Percentiles rank a stretch among this genome's conserved stretches.
Evolutionary conservation across 2,888 invertebrate genomes (phyloP).

Genomic region (Venusia cambrica): DNA sequence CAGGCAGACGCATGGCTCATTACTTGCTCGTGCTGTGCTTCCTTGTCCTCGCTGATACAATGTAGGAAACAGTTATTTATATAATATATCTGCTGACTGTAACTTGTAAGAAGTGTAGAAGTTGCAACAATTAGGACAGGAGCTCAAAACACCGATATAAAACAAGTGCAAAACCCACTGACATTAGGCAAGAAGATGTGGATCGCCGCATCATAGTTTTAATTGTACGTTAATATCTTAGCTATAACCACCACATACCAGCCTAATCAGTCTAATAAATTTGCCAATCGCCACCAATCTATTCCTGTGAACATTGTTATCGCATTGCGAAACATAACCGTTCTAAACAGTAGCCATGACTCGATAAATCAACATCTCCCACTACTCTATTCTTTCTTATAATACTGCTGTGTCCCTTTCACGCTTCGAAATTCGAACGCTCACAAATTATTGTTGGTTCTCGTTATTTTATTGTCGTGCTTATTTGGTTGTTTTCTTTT

Average conservation of each 20-base stretch:
- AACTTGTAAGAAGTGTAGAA: too few species aligned
- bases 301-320: conserved; percentile 54
- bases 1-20: conserved; percentile 9
- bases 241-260: conserved; percentile 27
- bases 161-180: too few species aligned
- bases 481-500: conserved; percentile 41
- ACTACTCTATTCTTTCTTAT: conserved; percentile 65
- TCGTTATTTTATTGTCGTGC: conserved; percentile 63
- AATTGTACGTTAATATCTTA: conserved; percentile 16
- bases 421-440: conserved; percentile 67
- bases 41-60: too few species aligned
- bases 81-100: too few species aligned
- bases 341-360: conserved; percentile 65
- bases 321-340: conserved; percentile 58
- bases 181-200: too few species aligned
- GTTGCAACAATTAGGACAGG: too few species aligned
- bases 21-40: conserved; percentile 14
- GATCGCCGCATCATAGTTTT: not conserved
- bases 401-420: conserved; percentile 60
- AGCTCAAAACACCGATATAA: too few species aligned
- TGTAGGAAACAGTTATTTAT: too few species aligned
- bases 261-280: conserved; percentile 38
- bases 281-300: conserved; percentile 47
- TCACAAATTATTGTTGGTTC: conserved; percentile 75
- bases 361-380: conserved; percentile 71